Base-by-base conservation (phyloP, 2,888 invertebrate genomes). In the Neocrepidodera transversa region DNA sequence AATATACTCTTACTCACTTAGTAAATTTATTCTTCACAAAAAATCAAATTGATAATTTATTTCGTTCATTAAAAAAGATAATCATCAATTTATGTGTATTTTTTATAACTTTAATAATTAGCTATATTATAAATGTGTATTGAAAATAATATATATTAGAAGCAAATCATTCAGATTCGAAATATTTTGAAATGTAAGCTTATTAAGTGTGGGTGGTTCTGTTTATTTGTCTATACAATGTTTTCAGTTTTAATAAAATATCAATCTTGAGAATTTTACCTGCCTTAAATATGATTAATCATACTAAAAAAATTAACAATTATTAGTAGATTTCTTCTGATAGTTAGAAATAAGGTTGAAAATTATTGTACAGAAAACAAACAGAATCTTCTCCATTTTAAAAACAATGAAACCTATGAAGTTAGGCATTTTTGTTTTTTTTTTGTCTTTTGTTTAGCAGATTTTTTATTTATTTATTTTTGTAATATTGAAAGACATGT, bases 391-490 rank as follows among this genome's bases (percentile, higher is more conserved):
- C 16, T 16, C 23, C 16, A 30, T 47, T 47, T 38, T 38, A 13
- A 17, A 17, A 38, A 38, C 38, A 11, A 13, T 10, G 45, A 47
- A 28, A 38, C 16, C 20, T 47, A 43, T 13, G 4, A 26, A 28
- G 26, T 38, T 38, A 38, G 26, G 6, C 8, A 43, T 16, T 16
- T 7, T 18, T 13, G 8, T n/a, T 51, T 40, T 51, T 26, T 11
- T 40, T 38, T 16, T 38, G 38, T 38, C 16, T 40, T 43, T 51
- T 38, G 36, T 51, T 42, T 51, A 17, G 28, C 20, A 17, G 40
- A 14, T 30, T 38, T 40, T 42, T 51, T 51, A 38, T 50, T 51
- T 51, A 51, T 51, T 51, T 40, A 40, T 51, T 51, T 40, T 51
- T 51, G 40, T 28, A 50, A 36, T 50, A 50, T 26, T 18, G 38